Conservation (phyloP, 2,113 vertebrate genomes). For the Dolichallabes microphthalmus region DNA sequence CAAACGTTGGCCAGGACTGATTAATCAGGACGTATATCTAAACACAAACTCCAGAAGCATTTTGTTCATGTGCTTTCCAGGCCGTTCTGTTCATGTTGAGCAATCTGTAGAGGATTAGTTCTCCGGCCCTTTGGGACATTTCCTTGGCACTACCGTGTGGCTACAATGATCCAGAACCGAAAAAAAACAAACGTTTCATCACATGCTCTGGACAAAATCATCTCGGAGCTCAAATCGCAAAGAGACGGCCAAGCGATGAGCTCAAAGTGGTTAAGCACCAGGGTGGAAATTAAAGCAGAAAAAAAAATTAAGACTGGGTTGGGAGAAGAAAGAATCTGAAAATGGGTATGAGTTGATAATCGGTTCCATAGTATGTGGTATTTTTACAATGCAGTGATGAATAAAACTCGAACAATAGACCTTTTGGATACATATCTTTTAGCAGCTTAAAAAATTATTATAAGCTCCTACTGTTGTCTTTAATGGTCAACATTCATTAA, state of each 20-base stretch:
- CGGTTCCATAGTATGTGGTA: not conserved
- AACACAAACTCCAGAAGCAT: not conserved
- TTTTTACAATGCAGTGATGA: no score
- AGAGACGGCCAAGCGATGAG: conserved; percentile 26
- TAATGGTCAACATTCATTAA: no score
- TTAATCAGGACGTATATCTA: not conserved
- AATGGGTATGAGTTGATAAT: not conserved
- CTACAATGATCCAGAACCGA: conserved; percentile 9
- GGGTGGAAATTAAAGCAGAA: not conserved
- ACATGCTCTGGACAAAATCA: conserved; percentile 7
- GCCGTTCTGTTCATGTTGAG: not conserved
- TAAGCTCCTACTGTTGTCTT: no score
- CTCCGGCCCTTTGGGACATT: not conserved
- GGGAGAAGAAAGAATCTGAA: not conserved
- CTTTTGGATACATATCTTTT: no score
- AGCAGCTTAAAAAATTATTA: no score
- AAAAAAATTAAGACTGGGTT: not conserved
- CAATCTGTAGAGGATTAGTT: conserved; percentile 9
- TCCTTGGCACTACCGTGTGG: conserved; percentile 9
- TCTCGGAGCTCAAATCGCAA: not conserved
- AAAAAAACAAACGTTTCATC: not conserved
- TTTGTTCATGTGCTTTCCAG: not conserved
- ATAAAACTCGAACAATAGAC: no score
- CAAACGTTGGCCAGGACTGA: not conserved
- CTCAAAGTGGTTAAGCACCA: conserved; percentile 6